These are phyloP conservation scores for Drosophila subpulchrella DNA, from an alignment of 1,140 invertebrate species.

Conservation along the genomic window DNA sequence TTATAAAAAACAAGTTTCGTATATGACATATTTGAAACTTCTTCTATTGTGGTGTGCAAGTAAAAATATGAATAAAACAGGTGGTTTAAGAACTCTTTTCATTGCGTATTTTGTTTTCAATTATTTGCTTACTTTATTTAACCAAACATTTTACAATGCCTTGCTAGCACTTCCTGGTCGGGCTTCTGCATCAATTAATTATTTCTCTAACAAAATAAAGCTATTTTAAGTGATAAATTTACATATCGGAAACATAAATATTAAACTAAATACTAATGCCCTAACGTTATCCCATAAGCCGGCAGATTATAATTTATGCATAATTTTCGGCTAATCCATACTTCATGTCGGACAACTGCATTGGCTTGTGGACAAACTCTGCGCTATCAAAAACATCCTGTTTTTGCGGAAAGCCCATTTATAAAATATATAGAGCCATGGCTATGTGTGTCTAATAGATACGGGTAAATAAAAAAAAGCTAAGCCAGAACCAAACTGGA, in stretches of 20 bases:
- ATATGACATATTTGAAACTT: too few species aligned
- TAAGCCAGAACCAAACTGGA: conserved; percentile 24
- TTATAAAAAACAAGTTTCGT: too few species aligned
- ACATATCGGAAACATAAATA: conserved; percentile 5
- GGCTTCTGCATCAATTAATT: background rate
- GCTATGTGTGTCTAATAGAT: conserved; percentile 31
- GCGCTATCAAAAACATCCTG: conserved; percentile 59
- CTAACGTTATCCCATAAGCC: conserved; percentile 28
- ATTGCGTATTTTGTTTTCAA: too few species aligned
- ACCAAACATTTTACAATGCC: background rate
- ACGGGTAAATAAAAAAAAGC: conserved; percentile 14
- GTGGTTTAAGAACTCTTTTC: too few species aligned
- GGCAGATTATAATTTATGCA: conserved; percentile 40
- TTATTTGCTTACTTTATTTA: too few species aligned
- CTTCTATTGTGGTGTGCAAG: too few species aligned
- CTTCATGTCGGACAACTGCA: conserved; percentile 47
- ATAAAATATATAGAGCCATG: conserved; percentile 35
- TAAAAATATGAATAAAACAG: too few species aligned
- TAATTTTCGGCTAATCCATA: conserved; percentile 52
- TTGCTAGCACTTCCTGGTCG: background rate
- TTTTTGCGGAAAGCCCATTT: conserved; percentile 57
- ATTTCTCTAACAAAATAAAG: background rate
- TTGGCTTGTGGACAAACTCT: conserved; percentile 20
- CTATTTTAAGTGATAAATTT: background rate
- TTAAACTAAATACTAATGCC: conserved; percentile 16